Evolutionary conservation across 92 coral and sea anemone species (phyloP).

Genomic region (Blastomussa wellsi): DNA sequence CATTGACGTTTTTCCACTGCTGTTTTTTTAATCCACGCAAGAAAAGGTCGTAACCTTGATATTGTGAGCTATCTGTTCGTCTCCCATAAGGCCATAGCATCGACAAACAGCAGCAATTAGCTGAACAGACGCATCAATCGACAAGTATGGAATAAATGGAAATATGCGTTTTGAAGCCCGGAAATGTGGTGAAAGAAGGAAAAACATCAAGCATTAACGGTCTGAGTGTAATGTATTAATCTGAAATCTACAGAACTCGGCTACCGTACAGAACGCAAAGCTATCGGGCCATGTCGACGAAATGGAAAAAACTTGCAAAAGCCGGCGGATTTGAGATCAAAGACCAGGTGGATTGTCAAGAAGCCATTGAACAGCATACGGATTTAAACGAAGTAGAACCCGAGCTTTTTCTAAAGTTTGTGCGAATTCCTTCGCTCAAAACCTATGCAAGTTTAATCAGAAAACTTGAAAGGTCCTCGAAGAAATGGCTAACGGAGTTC

Average conservation of each 20-base stretch:
- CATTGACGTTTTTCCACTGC: neutral
- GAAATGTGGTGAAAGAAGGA: neutral
- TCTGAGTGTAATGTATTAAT: neutral
- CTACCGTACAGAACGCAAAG: neutral
- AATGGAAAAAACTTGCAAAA: constrained; percentile 57
- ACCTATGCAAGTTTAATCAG: constrained; percentile 62
- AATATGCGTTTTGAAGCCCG: neutral
- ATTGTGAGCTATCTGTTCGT: neutral
- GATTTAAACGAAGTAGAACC: constrained; percentile 72
- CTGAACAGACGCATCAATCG: neutral
- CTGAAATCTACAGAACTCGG: neutral
- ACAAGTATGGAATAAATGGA: neutral
- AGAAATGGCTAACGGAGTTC: constrained; percentile 84
- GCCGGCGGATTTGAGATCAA: constrained; percentile 42
- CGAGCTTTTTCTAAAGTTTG: constrained; percentile 71
- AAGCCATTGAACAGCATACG: constrained; percentile 35
- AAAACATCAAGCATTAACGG: neutral
- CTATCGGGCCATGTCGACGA: constrained; percentile 54
- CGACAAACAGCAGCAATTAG: neutral
- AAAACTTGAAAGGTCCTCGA: constrained; percentile 62
- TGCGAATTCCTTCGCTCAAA: constrained; percentile 74
- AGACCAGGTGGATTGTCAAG: constrained; percentile 35
- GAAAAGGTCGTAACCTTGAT: neutral
- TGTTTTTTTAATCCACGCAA: neutral
- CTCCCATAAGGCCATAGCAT: neutral